Conservation (phyloP, 2,888 invertebrate species). For the Nemurella pictetii region DNA sequence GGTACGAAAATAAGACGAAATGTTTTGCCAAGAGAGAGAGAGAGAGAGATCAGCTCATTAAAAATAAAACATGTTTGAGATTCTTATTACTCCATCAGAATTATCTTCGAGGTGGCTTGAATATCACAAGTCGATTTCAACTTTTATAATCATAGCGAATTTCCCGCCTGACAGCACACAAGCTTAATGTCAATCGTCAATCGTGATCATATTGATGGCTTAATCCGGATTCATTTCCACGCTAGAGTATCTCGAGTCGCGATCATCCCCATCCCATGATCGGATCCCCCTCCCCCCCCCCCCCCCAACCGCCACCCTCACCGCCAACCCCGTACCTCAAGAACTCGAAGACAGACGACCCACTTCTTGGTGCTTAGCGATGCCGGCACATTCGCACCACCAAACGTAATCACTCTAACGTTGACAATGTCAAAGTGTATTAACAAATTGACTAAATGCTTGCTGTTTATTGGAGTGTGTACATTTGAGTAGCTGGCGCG, state of each 20-base stretch:
- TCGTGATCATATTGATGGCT: background rate
- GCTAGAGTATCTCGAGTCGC: background rate
- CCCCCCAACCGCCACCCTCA: background rate
- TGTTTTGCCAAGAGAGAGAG: background rate
- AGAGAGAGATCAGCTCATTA: background rate
- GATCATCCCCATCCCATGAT: background rate
- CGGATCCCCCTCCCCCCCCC: background rate
- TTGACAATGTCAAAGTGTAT: background rate
- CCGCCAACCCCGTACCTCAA: no score
- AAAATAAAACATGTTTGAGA: background rate
- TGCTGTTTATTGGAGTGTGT: background rate
- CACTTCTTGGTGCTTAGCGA: background rate
- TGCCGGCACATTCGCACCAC: background rate
- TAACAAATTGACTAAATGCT: background rate
- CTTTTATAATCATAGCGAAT: conserved; percentile 5
- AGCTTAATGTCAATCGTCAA: background rate
- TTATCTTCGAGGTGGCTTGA: background rate
- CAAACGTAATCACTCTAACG: background rate
- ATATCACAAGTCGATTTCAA: background rate
- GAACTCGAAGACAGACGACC: background rate
- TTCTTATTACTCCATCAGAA: background rate
- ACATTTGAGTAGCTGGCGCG: background rate
- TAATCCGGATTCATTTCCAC: conserved; percentile 12
- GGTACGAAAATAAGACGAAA: background rate
- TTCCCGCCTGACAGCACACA: background rate